Evolutionary conservation across 2,888 invertebrate species (phyloP), one percentile per base, ranked within the genome.

Genomic region (Euspilapteryx auroguttella): DNA sequence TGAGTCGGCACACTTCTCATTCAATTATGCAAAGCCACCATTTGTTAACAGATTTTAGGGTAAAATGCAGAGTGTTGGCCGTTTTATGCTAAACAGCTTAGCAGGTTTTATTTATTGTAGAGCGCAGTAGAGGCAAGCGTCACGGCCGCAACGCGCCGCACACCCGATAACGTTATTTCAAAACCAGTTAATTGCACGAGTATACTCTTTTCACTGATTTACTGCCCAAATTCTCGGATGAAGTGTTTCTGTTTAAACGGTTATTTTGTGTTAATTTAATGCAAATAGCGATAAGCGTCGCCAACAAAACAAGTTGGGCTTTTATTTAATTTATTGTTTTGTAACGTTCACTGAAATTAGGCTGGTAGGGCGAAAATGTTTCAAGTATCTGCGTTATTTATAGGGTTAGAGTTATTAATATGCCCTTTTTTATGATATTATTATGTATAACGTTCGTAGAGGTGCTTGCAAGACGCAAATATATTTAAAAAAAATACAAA

Each of bases 1-100:
- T n/a, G n/a, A n/a, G n/a, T n/a, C n/a, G n/a, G n/a, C n/a, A n/a
- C n/a, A n/a, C n/a, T n/a, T n/a, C n/a, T n/a, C 55, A 59, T 66
- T 66, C 53, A 68, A 66, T 69, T 71, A 73, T 68, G 71, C 62
- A 69, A 64, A 71, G 61, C 71, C 44, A 50, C 64, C 65, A 73
- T 71, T 68, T 64, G 71, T 71, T 73, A 68, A 63, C 73, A 71
- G 69, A 69, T 71, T 71, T 66, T 52, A 53, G 59, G 53, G 63
- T 58, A 64, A 64, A 68, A 61, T 59, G 42, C 57, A 44, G 47
- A 57, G 59, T 58, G 64, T 64, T 53, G 57, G 55, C 48, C 55
- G 64, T 57, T 62, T 62, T 66, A 71, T 69, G 69, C 45, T 68
- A 69, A 71, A 65, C 59, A 68, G 66, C 64, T 68, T 65, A 66